phyloP scores from a whole-genome alignment of 2,113 vertebrate species.

The Centropus unirufus region DNA sequence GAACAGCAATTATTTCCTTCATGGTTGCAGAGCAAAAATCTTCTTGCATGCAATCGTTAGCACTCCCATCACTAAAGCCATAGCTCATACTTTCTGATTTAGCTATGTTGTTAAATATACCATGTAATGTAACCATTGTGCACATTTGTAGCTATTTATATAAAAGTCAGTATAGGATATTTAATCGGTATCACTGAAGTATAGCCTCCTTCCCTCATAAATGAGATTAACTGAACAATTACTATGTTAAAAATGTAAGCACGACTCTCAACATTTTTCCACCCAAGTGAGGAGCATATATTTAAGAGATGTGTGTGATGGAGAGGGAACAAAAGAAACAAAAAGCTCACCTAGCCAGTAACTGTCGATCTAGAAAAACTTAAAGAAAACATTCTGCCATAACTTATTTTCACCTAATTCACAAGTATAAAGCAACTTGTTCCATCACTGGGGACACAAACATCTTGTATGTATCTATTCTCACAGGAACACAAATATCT shows the following conservation, averaged over 20 bases:
- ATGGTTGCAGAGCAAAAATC: conserved; percentile 72
- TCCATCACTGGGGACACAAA: neutral
- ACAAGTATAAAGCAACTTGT: neutral
- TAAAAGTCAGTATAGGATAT: conserved; percentile 39
- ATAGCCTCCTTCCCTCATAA: conserved; percentile 45
- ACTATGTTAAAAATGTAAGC: conserved; percentile 49
- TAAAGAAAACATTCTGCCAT: neutral
- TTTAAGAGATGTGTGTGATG: neutral
- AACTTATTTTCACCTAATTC: neutral
- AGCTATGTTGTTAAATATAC: conserved; percentile 71
- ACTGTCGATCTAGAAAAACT: neutral
- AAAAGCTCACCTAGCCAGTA: neutral
- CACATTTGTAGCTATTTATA: conserved; percentile 64
- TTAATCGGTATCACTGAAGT: conserved; percentile 65
- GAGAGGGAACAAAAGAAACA: neutral
- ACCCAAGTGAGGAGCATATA: conserved; percentile 2
- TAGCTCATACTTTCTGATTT: conserved; percentile 37
- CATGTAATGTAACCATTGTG: conserved; percentile 69
- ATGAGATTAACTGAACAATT: conserved; percentile 67
- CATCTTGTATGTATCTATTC: neutral
- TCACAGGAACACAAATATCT: neutral
- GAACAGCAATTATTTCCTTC: conserved; percentile 71
- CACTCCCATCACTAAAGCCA: conserved; percentile 45
- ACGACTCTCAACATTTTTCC: conserved; percentile 23
- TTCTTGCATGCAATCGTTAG: conserved; percentile 54